Evolutionary conservation across 2,113 vertebrate species (phyloP).

Genomic region (Balaeniceps rex): DNA sequence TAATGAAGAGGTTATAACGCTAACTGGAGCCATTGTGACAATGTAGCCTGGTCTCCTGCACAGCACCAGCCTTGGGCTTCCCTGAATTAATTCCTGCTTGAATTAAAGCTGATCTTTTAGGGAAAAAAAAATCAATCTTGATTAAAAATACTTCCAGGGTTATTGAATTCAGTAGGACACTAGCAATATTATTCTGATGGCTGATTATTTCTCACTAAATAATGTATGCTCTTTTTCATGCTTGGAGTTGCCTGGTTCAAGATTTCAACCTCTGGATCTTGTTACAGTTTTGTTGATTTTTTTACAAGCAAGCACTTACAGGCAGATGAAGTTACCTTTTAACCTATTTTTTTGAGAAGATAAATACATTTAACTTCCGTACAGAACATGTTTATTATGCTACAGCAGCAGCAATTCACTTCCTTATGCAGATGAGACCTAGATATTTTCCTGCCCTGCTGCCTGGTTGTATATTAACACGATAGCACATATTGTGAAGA

Average conservation of each 20-base stretch:
- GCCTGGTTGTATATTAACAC: neutral
- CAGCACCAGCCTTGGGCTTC: neutral
- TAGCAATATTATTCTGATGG: neutral
- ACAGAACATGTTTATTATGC: neutral
- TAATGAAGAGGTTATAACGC: neutral
- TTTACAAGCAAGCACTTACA: neutral
- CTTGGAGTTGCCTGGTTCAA: neutral
- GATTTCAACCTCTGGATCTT: neutral
- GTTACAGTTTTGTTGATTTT: neutral
- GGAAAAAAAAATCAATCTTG: neutral
- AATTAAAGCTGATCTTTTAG: neutral
- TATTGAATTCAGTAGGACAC: neutral
- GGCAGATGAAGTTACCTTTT: neutral
- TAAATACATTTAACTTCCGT: neutral
- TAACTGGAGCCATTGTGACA: neutral
- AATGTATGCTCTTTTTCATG: neutral
- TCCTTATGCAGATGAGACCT: neutral
- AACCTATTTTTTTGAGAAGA: neutral
- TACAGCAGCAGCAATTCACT: neutral
- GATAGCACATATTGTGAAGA: neutral
- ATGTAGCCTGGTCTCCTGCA: neutral
- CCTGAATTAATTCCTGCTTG: neutral
- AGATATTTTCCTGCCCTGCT: neutral
- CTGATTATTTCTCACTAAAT: neutral
- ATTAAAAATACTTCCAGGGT: neutral